phyloP scores from a whole-genome alignment of 2,797 vertebrate genomes.

The Muraenolepis orangiensis region DNA sequence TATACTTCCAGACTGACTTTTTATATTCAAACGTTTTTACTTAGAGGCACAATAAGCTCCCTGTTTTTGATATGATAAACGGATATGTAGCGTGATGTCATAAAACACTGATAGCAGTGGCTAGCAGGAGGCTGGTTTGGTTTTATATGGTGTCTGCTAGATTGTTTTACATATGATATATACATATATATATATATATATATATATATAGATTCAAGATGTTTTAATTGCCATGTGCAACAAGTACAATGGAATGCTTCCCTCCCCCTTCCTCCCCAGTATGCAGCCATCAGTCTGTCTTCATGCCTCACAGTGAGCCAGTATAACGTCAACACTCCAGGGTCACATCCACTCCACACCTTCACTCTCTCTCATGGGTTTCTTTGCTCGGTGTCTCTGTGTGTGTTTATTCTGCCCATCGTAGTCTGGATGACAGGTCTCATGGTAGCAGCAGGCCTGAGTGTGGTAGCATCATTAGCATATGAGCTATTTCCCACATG shows the following conservation, averaged over 20 bases:
- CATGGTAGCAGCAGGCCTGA: not conserved
- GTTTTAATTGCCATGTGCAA: no score
- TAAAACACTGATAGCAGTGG: slow-evolving; percentile 27
- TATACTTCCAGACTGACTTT: slow-evolving; percentile 24
- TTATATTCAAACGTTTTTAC: slow-evolving; percentile 31
- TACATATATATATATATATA: not conserved
- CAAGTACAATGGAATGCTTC: no score
- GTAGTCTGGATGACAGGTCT: not conserved
- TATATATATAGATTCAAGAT: not conserved
- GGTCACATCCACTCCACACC: not conserved
- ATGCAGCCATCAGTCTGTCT: not conserved
- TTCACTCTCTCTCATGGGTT: not conserved
- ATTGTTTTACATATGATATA: slow-evolving; percentile 1
- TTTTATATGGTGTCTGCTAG: slow-evolving; percentile 17
- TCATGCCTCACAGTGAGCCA: not conserved
- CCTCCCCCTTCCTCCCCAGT: no score
- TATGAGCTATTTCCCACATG: not conserved
- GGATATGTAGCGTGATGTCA: slow-evolving; percentile 41
- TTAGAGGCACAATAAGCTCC: slow-evolving; percentile 26
- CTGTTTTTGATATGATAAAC: slow-evolving; percentile 22
- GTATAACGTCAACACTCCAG: not conserved
- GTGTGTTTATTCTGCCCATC: not conserved
- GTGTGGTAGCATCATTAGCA: not conserved
- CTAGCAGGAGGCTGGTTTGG: slow-evolving; percentile 21
- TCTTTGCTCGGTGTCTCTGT: not conserved